A percentile compares a stretch with the other conserved stretches of the same genome.
Evolutionary conservation across 2,797 vertebrate genomes (phyloP).

Genomic region (Graptemys geographica): DNA sequence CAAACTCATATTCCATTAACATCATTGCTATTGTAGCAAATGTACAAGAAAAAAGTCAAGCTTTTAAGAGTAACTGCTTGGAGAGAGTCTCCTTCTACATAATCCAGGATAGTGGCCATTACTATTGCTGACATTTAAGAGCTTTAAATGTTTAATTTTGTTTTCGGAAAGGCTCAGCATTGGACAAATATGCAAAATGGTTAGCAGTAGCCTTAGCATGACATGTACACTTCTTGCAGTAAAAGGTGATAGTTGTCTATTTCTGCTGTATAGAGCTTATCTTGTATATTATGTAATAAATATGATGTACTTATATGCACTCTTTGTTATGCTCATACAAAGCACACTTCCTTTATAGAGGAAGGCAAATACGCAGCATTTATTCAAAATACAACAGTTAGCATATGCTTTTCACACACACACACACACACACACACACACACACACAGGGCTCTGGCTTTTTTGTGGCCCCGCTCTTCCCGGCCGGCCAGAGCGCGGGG

Average conservation of each 20-base stretch:
- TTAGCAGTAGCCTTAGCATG: neutral
- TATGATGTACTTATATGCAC: neutral
- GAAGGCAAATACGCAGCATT: too few relatives aligned
- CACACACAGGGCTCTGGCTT: too few relatives aligned
- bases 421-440: too few relatives aligned
- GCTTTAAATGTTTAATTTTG: neutral
- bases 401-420: too few relatives aligned
- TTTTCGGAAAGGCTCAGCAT: neutral
- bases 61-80: neutral
- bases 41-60: slow-evolving; percentile 19
- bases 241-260: neutral
- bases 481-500: too few relatives aligned
- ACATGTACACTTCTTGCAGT: neutral
- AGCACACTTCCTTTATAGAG: too few relatives aligned
- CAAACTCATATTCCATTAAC: slow-evolving; percentile 40
- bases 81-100: neutral
- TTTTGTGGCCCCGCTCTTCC: too few relatives aligned
- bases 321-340: too few relatives aligned
- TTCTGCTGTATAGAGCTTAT: neutral
- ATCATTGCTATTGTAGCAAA: slow-evolving; percentile 42
- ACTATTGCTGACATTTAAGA: neutral
- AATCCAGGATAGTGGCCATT: neutral
- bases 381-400: too few relatives aligned
- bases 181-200: neutral
- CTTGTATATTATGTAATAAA: neutral